These are phyloP conservation scores for Lysandra coridon DNA, from an alignment of 2,888 invertebrate genomes.

Conservation along the genomic window DNA sequence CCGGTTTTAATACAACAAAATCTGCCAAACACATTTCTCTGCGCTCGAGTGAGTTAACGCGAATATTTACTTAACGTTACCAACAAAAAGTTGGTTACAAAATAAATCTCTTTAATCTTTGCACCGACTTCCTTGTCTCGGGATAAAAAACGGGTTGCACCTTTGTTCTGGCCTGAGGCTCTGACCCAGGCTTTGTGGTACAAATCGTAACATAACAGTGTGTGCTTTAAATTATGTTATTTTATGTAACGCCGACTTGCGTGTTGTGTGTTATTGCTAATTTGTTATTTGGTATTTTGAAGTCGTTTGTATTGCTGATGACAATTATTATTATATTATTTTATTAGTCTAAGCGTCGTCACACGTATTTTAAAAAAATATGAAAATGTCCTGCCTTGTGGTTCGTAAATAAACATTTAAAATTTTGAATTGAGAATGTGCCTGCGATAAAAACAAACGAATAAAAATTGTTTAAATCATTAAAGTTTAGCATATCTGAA, in stretches of 20 bases:
- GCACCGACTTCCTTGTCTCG: constrained; percentile 35
- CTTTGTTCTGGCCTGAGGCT: constrained; percentile 58
- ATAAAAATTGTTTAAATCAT: neutral
- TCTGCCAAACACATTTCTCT: neutral
- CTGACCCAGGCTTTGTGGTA: constrained; percentile 51
- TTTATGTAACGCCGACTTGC: neutral
- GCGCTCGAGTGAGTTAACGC: neutral
- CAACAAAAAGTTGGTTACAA: constrained; percentile 38
- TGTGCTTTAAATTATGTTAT: neutral
- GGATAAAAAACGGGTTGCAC: constrained; percentile 55
- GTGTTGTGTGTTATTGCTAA: neutral
- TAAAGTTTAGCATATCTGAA: neutral
- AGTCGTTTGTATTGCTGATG: too few species aligned
- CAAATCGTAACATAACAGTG: constrained; percentile 43
- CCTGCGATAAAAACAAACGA: neutral
- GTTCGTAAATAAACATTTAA: too few species aligned
- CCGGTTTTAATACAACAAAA: neutral
- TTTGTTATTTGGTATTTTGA: too few species aligned
- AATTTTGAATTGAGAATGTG: neutral
- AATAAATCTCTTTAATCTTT: constrained; percentile 42
- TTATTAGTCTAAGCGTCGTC: too few species aligned
- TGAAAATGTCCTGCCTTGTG: too few species aligned
- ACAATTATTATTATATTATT: too few species aligned
- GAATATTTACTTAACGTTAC: constrained; percentile 12
- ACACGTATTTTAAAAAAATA: too few species aligned